Evolutionary conservation across 2,113 vertebrate genomes (phyloP).

Genomic region (Copsychus sechellarum): DNA sequence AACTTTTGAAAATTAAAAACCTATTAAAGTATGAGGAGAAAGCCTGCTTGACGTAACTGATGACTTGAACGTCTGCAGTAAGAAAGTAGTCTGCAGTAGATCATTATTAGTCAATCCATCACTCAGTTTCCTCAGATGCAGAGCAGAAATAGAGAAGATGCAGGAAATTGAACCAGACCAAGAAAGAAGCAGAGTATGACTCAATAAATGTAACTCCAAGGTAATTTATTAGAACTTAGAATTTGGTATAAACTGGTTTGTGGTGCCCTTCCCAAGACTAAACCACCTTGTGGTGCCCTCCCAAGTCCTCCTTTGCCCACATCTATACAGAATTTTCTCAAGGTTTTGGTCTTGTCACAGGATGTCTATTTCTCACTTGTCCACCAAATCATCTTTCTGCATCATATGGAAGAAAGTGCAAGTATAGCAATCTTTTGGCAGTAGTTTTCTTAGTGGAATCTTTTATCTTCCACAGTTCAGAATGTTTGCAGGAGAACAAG

Average conservation of each 20-base stretch:
- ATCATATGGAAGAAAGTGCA: neutral
- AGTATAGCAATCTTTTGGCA: neutral
- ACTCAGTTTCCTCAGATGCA: conserved; percentile 17
- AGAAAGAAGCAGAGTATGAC: neutral
- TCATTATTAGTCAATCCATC: neutral
- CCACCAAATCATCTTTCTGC: neutral
- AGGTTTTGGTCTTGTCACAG: neutral
- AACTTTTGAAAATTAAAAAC: conserved; percentile 44
- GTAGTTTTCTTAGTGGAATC: neutral
- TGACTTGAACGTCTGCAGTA: neutral
- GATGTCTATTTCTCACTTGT: neutral
- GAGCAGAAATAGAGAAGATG: conserved; percentile 28
- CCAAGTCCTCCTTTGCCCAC: neutral
- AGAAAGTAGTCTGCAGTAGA: conserved; percentile 39
- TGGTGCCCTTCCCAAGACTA: neutral
- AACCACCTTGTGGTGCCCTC: neutral
- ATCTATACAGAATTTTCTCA: neutral
- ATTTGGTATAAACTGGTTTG: neutral
- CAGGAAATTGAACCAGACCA: neutral
- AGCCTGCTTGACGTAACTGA: conserved; percentile 41
- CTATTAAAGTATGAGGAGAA: conserved; percentile 1
- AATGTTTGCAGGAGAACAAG: neutral
- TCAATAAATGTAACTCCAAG: conserved; percentile 18
- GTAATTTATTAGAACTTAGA: neutral
- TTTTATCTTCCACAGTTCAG: neutral